Evolutionary conservation across 1,140 invertebrate species (phyloP).

Genomic region (Pogonomyrmex californicus): DNA sequence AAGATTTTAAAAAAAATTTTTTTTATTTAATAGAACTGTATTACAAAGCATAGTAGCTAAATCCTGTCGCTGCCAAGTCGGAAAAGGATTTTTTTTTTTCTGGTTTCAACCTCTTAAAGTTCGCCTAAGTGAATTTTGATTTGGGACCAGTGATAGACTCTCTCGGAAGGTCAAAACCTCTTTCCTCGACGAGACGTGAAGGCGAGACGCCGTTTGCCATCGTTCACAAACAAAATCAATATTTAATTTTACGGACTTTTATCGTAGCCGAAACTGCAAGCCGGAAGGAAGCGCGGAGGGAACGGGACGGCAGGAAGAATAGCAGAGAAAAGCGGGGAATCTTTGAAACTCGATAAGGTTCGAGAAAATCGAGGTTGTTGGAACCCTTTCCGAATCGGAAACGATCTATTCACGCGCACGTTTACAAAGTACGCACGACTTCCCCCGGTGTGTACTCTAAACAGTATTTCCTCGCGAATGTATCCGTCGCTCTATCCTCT

Average conservation of each 20-base stretch:
- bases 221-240: conserved; percentile 71
- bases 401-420: conserved; percentile 41
- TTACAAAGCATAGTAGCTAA: conserved; percentile 23
- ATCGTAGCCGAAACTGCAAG: conserved; percentile 54
- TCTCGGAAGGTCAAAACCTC: conserved; percentile 24
- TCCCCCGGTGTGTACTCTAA: conserved; percentile 41
- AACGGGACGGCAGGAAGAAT: conserved; percentile 15
- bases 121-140: conserved; percentile 69
- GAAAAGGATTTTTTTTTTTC: no score
- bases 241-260: conserved; percentile 76
- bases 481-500: conserved; percentile 28
- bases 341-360: conserved; percentile 72
- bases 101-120: conserved; percentile 62
- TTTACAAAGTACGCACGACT: conserved; percentile 58
- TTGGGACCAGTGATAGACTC: conserved; percentile 68
- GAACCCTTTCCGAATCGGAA: conserved; percentile 22
- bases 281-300: conserved; percentile 34
- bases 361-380: conserved; percentile 29
- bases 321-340: conserved; percentile 39
- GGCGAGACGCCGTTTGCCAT: neutral
- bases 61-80: conserved; percentile 20
- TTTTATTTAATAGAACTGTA: neutral
- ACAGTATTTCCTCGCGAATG: conserved; percentile 60
- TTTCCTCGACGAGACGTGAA: neutral
- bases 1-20: no score